A percentile compares a stretch with the other conserved stretches of the same genome.
phyloP scores from a whole-genome alignment of 2,888 invertebrate genomes.

The Erebia ligea region DNA sequence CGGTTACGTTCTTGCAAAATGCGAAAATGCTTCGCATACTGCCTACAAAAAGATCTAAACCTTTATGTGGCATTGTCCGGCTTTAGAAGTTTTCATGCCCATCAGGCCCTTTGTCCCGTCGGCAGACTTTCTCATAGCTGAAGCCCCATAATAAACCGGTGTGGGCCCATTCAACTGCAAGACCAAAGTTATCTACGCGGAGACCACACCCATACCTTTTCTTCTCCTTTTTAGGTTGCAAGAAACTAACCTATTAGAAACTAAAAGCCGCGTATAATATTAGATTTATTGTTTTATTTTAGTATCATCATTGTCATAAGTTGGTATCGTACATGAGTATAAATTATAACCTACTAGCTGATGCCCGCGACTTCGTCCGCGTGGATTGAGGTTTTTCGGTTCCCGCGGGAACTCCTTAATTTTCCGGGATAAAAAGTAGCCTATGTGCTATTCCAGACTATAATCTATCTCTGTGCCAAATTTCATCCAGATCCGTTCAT shows the following conservation, averaged over 20 bases:
- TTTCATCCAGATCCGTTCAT: too few species aligned
- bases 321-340: too few species aligned
- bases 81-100: constrained; percentile 57
- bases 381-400: too few species aligned
- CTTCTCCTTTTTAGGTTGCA: constrained; percentile 30
- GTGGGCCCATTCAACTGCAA: constrained; percentile 39
- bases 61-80: constrained; percentile 74
- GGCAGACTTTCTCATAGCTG: constrained; percentile 53
- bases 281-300: not conserved
- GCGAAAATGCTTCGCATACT: constrained; percentile 65
- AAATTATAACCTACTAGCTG: too few species aligned
- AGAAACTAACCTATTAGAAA: constrained; percentile 26
- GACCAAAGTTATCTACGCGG: constrained; percentile 38
- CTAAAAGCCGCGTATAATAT: constrained; percentile 6
- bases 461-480: too few species aligned
- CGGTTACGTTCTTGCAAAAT: constrained; percentile 57
- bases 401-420: too few species aligned
- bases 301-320: not conserved
- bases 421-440: too few species aligned
- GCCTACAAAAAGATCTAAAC: constrained; percentile 61
- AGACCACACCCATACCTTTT: constrained; percentile 41
- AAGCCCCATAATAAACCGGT: constrained; percentile 53
- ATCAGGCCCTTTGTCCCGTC: constrained; percentile 59
- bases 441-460: too few species aligned
- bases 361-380: too few species aligned